Percentiles rank a stretch among this genome's conserved stretches.
phyloP scores from a whole-genome alignment of 2,888 invertebrate genomes.

The Tryphoninae sp. region DNA sequence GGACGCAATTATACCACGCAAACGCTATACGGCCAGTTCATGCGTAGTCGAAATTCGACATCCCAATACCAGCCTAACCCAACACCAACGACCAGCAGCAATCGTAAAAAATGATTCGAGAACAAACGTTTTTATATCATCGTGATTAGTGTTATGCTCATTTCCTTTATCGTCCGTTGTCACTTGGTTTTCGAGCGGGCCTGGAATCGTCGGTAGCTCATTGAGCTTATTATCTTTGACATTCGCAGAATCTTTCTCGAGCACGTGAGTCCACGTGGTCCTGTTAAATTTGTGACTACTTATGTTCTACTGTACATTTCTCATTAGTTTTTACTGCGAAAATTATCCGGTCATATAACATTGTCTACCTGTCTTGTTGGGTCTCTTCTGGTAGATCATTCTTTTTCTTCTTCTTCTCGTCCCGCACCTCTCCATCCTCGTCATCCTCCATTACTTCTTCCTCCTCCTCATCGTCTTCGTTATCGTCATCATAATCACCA shows the following conservation, averaged over 20 bases:
- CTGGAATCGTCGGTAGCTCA: slow-evolving; percentile 21
- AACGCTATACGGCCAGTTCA: background rate
- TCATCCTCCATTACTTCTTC: slow-evolving; percentile 72
- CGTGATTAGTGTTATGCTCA: slow-evolving; percentile 65
- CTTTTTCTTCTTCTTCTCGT: slow-evolving; percentile 65
- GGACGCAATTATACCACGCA: background rate
- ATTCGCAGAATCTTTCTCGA: slow-evolving; percentile 40
- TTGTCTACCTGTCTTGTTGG: slow-evolving; percentile 66
- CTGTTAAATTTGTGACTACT: background rate
- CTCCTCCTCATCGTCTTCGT: slow-evolving; percentile 74
- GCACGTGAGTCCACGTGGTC: background rate
- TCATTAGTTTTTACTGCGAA: background rate
- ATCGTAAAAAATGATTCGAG: slow-evolving; percentile 42
- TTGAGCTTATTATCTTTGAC: slow-evolving; percentile 47
- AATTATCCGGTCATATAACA: slow-evolving; percentile 14
- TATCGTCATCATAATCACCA: slow-evolving; percentile 55
- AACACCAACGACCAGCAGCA: slow-evolving; percentile 21
- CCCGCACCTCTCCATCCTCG: slow-evolving; percentile 70
- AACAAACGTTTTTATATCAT: slow-evolving; percentile 70
- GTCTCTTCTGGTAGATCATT: slow-evolving; percentile 35
- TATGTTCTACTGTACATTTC: background rate
- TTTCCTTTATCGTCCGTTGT: slow-evolving; percentile 34
- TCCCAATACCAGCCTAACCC: slow-evolving; percentile 65
- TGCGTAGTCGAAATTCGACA: background rate
- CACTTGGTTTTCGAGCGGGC: background rate